Conservation (phyloP, 1,140 invertebrate species). For the Drosophila baimaii region DNA sequence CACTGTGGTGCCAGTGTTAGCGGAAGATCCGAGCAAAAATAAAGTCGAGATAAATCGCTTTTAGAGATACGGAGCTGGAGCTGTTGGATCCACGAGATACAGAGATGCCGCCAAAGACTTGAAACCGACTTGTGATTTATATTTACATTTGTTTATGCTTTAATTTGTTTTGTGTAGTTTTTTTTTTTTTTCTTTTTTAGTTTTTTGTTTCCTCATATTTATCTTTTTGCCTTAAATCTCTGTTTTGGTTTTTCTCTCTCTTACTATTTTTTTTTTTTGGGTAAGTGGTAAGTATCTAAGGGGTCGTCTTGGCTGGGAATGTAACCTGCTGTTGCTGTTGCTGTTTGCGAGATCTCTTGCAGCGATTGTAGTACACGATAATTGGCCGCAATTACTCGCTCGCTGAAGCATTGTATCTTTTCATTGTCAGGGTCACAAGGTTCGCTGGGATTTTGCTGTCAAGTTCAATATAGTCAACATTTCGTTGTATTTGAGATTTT, state of each 20-base stretch:
- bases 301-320: constrained; percentile 27
- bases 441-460: constrained; percentile 14
- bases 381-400: constrained; percentile 38
- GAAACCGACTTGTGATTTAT: constrained; percentile 61
- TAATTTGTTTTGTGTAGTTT: constrained; percentile 12
- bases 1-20: constrained; percentile 57
- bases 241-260: not conserved
- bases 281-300: constrained; percentile 11
- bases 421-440: constrained; percentile 36
- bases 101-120: constrained; percentile 44
- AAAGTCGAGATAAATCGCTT: constrained; percentile 74
- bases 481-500: no score
- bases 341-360: constrained; percentile 17
- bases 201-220: constrained; percentile 2
- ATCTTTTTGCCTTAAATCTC: constrained; percentile 7
- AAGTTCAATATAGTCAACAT: no score
- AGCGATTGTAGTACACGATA: constrained; percentile 14
- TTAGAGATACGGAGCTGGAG: constrained; percentile 32
- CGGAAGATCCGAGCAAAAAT: constrained; percentile 35
- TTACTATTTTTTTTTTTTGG: not conserved
- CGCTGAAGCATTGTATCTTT: not conserved
- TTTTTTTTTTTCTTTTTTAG: not conserved
- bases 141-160: constrained; percentile 42
- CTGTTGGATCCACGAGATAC: constrained; percentile 19
- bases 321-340: constrained; percentile 18